A percentile compares a stretch with the other conserved stretches of the same genome.
Conservation (phyloP, 2,888 invertebrate genomes). For the Helleia helle region DNA sequence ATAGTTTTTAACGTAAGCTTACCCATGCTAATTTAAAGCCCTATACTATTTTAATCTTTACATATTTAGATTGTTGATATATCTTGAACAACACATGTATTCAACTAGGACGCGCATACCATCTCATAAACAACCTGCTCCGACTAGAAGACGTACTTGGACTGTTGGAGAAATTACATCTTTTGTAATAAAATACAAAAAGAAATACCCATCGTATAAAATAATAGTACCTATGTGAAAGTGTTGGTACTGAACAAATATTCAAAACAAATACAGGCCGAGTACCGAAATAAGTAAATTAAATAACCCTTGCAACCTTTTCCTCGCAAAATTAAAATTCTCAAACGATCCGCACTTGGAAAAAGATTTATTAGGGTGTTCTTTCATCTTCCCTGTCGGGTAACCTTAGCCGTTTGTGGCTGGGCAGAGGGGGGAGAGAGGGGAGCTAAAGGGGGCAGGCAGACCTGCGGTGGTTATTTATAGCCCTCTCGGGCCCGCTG, state of each 20-base stretch:
- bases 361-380: conserved; percentile 69
- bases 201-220: too few species aligned
- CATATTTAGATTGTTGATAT: too few species aligned
- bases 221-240: too few species aligned
- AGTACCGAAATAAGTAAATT: conserved; percentile 21
- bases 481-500: conserved; percentile 66
- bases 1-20: too few species aligned
- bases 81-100: too few species aligned
- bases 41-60: too few species aligned
- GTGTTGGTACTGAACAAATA: conserved; percentile 3
- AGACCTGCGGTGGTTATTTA: conserved; percentile 63
- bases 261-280: conserved; percentile 8
- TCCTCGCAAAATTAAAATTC: conserved; percentile 66
- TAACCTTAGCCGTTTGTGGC: conserved; percentile 67
- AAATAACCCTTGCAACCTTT: conserved; percentile 26
- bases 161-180: too few species aligned
- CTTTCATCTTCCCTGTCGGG: conserved; percentile 65
- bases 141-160: too few species aligned
- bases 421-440: conserved; percentile 26
- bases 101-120: too few species aligned
- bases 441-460: conserved; percentile 25
- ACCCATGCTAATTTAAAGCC: too few species aligned
- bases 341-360: conserved; percentile 66
- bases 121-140: too few species aligned
- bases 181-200: neutral